Evolutionary conservation across 2,888 invertebrate species (phyloP).

Genomic region (Hirtodrosophila trivittata): DNA sequence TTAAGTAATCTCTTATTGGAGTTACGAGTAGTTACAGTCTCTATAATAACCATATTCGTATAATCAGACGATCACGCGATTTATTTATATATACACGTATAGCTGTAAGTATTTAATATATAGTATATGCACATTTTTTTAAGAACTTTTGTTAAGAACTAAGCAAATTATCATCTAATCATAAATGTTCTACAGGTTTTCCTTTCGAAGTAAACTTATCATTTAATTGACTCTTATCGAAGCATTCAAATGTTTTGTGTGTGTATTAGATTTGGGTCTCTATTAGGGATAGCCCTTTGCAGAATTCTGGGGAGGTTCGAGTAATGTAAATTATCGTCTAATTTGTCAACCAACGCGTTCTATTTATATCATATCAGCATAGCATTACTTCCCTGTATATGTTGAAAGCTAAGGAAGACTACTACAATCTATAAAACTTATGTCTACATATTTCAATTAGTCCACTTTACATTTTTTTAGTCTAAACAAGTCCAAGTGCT

Average conservation of each 20-base stretch:
- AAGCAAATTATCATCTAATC: slow-evolving; percentile 35
- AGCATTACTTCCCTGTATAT: too few relatives aligned
- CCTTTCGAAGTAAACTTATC: slow-evolving; percentile 32
- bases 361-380: too few relatives aligned
- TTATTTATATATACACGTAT: too few relatives aligned
- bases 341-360: neutral
- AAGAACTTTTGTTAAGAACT: slow-evolving; percentile 5
- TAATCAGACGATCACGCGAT: too few relatives aligned
- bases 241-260: neutral
- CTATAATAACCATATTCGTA: too few relatives aligned
- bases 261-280: neutral
- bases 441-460: too few relatives aligned
- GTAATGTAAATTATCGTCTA: neutral
- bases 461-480: too few relatives aligned
- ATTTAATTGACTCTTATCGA: slow-evolving; percentile 39
- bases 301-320: neutral
- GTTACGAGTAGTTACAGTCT: too few relatives aligned
- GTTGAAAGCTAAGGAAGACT: too few relatives aligned
- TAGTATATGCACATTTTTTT: neutral
- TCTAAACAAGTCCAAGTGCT: too few relatives aligned
- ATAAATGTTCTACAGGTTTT: slow-evolving; percentile 10
- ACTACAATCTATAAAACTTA: too few relatives aligned
- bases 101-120: neutral
- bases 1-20: too few relatives aligned
- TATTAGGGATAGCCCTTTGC: slow-evolving; percentile 1